Evolutionary conservation across 2,797 vertebrate species (phyloP).

Genomic region (Hippopotamyrus pictus): DNA sequence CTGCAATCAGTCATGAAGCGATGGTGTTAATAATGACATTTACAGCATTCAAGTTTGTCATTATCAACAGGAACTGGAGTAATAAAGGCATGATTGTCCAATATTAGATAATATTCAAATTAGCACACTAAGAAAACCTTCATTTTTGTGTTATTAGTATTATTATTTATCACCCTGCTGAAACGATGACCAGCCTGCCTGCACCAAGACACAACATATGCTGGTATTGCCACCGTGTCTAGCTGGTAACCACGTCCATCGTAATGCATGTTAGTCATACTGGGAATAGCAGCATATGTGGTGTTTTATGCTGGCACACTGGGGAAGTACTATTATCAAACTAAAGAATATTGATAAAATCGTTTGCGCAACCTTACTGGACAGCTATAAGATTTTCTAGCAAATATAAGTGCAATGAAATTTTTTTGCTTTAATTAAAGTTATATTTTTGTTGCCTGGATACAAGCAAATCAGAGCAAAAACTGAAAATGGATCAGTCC

Average conservation of each 20-base stretch:
- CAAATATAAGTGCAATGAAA: not conserved
- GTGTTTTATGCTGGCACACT: not conserved
- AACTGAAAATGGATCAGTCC: not conserved
- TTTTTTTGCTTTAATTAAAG: not conserved
- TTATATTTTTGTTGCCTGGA: not conserved
- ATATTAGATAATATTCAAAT: not conserved
- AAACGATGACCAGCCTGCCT: not conserved
- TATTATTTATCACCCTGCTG: not conserved
- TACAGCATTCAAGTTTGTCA: not conserved
- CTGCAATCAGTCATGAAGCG: not conserved
- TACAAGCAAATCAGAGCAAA: not conserved
- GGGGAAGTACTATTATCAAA: not conserved
- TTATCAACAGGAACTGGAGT: not conserved
- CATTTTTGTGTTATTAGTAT: not conserved
- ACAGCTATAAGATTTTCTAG: not conserved
- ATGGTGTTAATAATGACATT: not conserved
- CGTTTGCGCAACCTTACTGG: not conserved
- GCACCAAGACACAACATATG: not conserved
- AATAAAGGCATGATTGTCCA: not conserved
- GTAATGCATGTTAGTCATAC: not conserved
- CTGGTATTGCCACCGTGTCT: not conserved
- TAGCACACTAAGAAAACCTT: not conserved
- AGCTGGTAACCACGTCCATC: not conserved
- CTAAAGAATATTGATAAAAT: not conserved
- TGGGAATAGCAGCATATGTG: not conserved